Conservation (phyloP, 2,797 vertebrate genomes). For the Centroberyx gerrardi region DNA sequence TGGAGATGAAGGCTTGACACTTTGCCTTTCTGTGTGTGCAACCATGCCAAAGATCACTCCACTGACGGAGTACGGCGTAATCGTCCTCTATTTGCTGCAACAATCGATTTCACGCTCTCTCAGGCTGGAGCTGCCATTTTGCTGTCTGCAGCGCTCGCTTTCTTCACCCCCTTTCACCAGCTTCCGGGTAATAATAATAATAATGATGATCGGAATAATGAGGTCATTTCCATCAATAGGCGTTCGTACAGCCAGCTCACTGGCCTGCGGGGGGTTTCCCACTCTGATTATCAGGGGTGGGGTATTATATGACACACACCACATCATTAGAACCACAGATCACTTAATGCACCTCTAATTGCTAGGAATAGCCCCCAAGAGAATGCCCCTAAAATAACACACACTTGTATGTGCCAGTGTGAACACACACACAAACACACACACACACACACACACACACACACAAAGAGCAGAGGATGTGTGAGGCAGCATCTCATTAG, state of each 20-base stretch:
- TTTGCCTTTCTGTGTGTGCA: neutral
- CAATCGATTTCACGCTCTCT: constrained; percentile 1
- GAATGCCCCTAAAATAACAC: neutral
- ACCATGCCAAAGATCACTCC: neutral
- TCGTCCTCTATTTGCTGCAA: neutral
- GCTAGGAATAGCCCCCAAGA: constrained; percentile 27
- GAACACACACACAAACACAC: constrained; percentile 1
- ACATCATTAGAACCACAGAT: constrained; percentile 46
- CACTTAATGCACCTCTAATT: constrained; percentile 47
- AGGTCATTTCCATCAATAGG: constrained; percentile 33
- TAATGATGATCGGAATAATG: constrained; percentile 31
- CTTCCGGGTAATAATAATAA: constrained; percentile 5
- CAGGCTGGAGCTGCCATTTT: neutral
- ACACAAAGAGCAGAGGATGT: neutral
- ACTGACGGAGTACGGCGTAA: neutral
- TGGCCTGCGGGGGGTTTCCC: neutral
- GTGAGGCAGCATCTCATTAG: constrained; percentile 21
- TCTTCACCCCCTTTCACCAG: neutral
- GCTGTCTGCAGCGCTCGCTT: neutral
- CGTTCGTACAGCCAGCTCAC: neutral
- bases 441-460: constrained; percentile 5
- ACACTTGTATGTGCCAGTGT: neutral
- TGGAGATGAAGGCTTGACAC: neutral
- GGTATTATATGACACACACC: constrained; percentile 18
- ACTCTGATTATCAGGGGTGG: neutral